A percentile compares a stretch with the other conserved stretches of the same genome.
Conservation (phyloP, 2,797 vertebrate species). For the Synaphobranchus kaupii region DNA sequence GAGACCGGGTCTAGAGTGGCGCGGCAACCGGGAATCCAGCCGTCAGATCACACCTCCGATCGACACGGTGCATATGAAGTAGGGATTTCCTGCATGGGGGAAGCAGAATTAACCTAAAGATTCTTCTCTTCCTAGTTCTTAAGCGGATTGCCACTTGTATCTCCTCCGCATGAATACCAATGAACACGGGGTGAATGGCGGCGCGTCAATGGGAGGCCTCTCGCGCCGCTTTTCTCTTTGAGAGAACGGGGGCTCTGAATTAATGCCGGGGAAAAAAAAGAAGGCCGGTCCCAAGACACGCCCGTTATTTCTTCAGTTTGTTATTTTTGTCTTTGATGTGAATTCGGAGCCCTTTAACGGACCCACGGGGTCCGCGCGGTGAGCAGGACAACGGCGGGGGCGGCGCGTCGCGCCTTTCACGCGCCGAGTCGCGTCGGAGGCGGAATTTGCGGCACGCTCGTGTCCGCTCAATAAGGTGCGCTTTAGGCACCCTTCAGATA, state of each 20-base stretch:
- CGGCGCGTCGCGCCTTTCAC: background rate
- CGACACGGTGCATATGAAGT: constrained; percentile 53
- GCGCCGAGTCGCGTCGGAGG: background rate
- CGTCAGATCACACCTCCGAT: constrained; percentile 51
- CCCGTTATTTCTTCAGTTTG: background rate
- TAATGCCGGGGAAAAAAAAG: background rate
- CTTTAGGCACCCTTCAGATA: background rate
- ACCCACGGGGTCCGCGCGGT: background rate
- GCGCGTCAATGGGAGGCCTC: constrained; percentile 19
- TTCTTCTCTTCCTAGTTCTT: constrained; percentile 47
- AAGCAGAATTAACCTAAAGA: constrained; percentile 49
- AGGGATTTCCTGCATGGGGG: constrained; percentile 53
- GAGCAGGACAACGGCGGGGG: background rate
- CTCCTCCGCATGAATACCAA: constrained; percentile 49
- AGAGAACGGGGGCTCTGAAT: constrained; percentile 20
- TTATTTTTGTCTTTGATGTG: constrained; percentile 15
- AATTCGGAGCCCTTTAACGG: constrained; percentile 10
- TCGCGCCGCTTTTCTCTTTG: constrained; percentile 24
- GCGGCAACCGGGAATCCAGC: constrained; percentile 38
- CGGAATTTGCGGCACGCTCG: background rate
- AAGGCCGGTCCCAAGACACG: background rate
- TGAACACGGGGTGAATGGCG: constrained; percentile 24
- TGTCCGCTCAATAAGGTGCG: constrained; percentile 9
- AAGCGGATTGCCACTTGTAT: constrained; percentile 48
- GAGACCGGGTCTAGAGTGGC: constrained; percentile 33